Base-by-base conservation (phyloP, 2,113 vertebrate species). In the Hippolais icterina region DNA sequence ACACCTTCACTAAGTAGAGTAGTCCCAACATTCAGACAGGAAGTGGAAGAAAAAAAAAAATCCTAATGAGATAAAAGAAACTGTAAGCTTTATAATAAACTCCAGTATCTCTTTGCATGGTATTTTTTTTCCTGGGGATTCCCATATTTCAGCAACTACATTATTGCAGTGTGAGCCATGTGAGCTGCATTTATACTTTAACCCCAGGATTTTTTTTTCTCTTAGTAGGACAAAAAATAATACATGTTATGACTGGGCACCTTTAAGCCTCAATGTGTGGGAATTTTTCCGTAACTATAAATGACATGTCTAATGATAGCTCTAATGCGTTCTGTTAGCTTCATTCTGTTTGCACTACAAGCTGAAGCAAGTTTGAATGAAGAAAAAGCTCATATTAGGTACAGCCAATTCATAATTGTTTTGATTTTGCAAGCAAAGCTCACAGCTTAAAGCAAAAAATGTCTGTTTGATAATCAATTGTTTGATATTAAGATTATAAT, bases 281-380 rank as follows among this genome's bases (percentile, higher is more conserved):
- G 59, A 95, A 96, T 95, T 91, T 50, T 83, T 96, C 75, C 24
- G 2, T 76, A 97, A 72, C 61, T 93, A 87, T 33, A 92, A 87
- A 87, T 61, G 77, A 79, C 61, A 84, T 24, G 15, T 54, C n/a
- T 85, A 85, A 89, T 42, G 76, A 88, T 63, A 63, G 37, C 10
- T 83, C 60, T 35, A 61, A 94, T 35, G 18, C 42, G 22, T 94
- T 89, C 64, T 71, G 12, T 65, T 91, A 57, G 27, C 50, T 69
- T 89, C 57, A 3, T 54, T 54, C 41, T 61, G 25, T 2, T 72
- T 79, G 46, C 59, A 71, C 37, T 41, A 80, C 95, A 96, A 94
- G 95, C 68, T 86, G 78, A 80, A 96, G 79, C 93, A 97, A 88
- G 94, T 93, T 90, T 77, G 69, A 47, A 6, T 66, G 35, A 80